phyloP scores from a whole-genome alignment of 2,113 vertebrate species.

The Regulus satrapa region DNA sequence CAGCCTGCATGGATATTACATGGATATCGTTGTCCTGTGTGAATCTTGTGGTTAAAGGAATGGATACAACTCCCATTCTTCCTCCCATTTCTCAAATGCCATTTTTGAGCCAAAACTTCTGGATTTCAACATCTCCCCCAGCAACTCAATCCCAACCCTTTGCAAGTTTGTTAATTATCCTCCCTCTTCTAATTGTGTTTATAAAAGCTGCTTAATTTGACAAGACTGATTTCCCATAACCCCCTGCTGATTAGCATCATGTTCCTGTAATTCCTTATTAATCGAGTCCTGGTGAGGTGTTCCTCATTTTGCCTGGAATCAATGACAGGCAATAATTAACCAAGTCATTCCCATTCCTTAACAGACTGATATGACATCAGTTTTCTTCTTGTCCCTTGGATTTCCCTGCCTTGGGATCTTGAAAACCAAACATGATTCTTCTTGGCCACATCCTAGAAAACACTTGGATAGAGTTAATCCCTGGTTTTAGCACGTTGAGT shows the following conservation, averaged over 20 bases:
- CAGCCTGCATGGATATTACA: too few species aligned
- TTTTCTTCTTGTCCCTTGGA: background rate
- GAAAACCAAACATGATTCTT: background rate
- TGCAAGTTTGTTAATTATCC: constrained; percentile 31
- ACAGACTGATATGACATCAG: background rate
- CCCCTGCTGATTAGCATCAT: constrained; percentile 62
- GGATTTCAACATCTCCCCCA: background rate
- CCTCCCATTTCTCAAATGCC: background rate
- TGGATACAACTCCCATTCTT: rapidly evolving
- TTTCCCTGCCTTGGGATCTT: background rate
- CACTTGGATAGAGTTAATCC: background rate
- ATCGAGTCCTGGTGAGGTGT: background rate
- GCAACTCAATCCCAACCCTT: background rate
- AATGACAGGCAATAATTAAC: constrained; percentile 55
- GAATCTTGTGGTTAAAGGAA: background rate
- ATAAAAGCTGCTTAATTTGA: constrained; percentile 62
- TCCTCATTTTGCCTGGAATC: constrained; percentile 45
- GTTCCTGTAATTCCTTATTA: constrained; percentile 61
- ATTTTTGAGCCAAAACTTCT: background rate
- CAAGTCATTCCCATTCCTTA: background rate
- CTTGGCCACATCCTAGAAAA: background rate
- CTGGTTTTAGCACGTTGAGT: background rate
- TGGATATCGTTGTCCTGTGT: background rate
- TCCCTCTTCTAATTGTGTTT: constrained; percentile 19
- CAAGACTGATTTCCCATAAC: constrained; percentile 61